Conservation (phyloP, 2,888 invertebrate species). For the Macaria notata region DNA sequence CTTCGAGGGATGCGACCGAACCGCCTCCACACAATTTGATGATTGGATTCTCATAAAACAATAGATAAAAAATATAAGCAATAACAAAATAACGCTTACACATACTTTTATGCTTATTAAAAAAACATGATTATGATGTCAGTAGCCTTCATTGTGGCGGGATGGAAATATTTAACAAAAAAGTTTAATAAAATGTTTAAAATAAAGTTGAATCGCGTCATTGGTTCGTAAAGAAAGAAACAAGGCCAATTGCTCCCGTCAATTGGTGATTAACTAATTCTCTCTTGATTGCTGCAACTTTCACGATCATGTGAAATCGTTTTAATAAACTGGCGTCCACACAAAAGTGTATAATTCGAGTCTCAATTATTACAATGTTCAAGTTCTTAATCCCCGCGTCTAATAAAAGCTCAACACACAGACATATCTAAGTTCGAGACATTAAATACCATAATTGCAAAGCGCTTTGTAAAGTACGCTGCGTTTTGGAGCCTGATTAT, state of each 20-base stretch:
- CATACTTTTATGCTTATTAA: conserved; percentile 17
- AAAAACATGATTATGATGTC: conserved; percentile 17
- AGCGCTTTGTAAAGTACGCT: neutral
- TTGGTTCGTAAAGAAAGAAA: conserved; percentile 6
- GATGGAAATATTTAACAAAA: neutral
- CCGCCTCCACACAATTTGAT: conserved; percentile 42
- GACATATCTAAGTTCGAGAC: conserved; percentile 3
- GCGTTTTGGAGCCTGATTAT: neutral
- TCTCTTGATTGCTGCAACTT: conserved; percentile 7
- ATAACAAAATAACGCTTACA: conserved; percentile 30
- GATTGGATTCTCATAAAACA: conserved; percentile 38
- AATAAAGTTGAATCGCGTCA: neutral
- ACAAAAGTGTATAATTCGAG: neutral
- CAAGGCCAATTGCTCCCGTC: conserved; percentile 13
- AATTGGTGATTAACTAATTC: conserved; percentile 23
- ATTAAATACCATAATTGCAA: neutral
- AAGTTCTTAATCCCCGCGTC: neutral
- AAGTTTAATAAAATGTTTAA: neutral
- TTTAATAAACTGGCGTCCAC: neutral
- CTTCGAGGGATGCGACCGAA: conserved; percentile 37
- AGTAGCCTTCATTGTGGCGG: conserved; percentile 2
- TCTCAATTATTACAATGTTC: neutral
- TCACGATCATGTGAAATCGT: conserved; percentile 3
- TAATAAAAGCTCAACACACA: neutral
- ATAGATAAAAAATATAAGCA: conserved; percentile 26